Evolutionary conservation across 1,140 invertebrate genomes (phyloP), one percentile per base, ranked within the genome.

Genomic region (Anagrus nilaparvatae): DNA sequence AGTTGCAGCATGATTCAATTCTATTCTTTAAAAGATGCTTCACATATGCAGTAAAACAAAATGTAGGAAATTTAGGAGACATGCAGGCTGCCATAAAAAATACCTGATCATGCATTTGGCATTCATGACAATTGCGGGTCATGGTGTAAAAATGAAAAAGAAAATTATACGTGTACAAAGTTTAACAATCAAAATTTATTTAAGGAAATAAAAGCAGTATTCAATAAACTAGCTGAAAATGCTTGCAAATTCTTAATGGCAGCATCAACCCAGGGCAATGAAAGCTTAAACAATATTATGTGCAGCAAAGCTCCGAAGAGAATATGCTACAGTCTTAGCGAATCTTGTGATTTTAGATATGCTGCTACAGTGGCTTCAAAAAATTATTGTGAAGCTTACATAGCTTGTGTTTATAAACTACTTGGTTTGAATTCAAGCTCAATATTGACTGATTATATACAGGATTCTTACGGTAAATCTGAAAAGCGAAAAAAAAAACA

Each of bases 101-200:
- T 20, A 41, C 37, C 44, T 34, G 40, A 45, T 40, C 44, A 45
- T 45, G 37, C 37, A 19, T 45, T 45, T 14, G 28, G 31, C 18
- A 12, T n/a, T n/a, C 36, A 45, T 28, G 36, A 40, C 7, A 39
- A 40, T 29, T 40, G 44, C 24, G 37, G 44, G 10, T 12, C 35
- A 6, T 45, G 37, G 37, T 45, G 44, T 31, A 32, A 27, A 14
- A 31, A 38, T 17, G 16, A 37, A 32, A 40, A 30, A 42, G 40
- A 42, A 42, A 40, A 28, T 42, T 34, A 33, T 24, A 8, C n/a
- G n/a, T 19, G n/a, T 4, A 33, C 18, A 27, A 13, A 27, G 14
- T 16, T 12, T 19, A 33, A 29, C 29, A 36, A 36, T 30, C 10
- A 31, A 19, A 18, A 21, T 27, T 19, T 43, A 7, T 36, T 43